Evolutionary conservation across 2,888 invertebrate genomes (phyloP).

Genomic region (Pterostichus madidus): DNA sequence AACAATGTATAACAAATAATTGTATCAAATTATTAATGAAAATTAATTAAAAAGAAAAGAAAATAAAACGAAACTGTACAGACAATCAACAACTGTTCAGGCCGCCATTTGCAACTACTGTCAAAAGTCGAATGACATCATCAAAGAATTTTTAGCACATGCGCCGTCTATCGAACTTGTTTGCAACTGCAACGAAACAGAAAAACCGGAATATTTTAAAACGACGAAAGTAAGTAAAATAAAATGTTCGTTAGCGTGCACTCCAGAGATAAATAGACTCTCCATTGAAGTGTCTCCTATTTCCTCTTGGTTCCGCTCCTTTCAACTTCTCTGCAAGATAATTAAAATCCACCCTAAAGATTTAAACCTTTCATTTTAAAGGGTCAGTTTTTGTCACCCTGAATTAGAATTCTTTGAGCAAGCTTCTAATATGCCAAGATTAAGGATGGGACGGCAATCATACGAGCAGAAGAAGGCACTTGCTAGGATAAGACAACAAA

Average conservation of each 20-base stretch:
- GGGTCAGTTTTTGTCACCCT: too few relatives aligned
- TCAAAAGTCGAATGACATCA: conserved; percentile 52
- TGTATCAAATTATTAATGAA: conserved; percentile 12
- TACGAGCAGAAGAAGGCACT: neutral
- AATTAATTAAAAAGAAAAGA: conserved; percentile 60
- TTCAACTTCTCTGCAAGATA: too few relatives aligned
- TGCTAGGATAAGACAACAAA: neutral
- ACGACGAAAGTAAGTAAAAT: too few relatives aligned
- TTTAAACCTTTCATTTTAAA: too few relatives aligned
- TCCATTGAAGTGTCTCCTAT: too few relatives aligned
- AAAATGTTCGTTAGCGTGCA: too few relatives aligned
- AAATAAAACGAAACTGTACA: conserved; percentile 43
- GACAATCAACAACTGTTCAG: conserved; percentile 34
- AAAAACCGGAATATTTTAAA: too few relatives aligned
- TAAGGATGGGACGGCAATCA: neutral
- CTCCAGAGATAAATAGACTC: too few relatives aligned
- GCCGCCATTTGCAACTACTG: conserved; percentile 63
- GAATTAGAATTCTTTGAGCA: too few relatives aligned
- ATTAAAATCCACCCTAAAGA: too few relatives aligned
- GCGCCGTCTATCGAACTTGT: conserved; percentile 8
- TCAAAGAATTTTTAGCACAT: neutral
- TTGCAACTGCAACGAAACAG: neutral
- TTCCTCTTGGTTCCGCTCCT: too few relatives aligned
- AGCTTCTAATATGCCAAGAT: too few relatives aligned
- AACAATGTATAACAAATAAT: conserved; percentile 20